phyloP scores from a whole-genome alignment of 2,113 vertebrate species.

The Pithys albifrons region DNA sequence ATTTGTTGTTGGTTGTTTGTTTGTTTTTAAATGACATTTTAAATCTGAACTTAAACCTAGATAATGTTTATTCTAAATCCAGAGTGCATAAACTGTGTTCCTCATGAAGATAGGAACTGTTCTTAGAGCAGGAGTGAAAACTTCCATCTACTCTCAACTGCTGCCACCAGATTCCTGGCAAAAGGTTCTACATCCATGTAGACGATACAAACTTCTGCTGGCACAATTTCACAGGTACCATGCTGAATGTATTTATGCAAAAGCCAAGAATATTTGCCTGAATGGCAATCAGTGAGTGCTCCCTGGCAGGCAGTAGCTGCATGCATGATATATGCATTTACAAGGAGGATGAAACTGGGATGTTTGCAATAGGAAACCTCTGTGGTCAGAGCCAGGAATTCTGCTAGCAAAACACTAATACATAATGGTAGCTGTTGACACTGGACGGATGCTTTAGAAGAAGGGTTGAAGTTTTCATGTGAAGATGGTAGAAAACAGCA shows the following conservation, averaged over 20 bases:
- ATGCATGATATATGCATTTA: slow-evolving; percentile 20
- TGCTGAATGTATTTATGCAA: not conserved
- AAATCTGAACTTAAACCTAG: not conserved
- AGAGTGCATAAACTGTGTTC: not conserved
- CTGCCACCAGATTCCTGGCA: not conserved
- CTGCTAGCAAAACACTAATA: not conserved
- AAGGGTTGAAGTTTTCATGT: not conserved
- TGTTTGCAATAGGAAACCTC: slow-evolving; percentile 15
- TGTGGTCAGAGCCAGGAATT: not conserved
- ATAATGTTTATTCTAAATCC: not conserved
- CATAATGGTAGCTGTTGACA: not conserved
- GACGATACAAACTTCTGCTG: not conserved
- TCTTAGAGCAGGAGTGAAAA: not conserved
- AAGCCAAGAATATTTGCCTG: not conserved
- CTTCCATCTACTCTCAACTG: not conserved
- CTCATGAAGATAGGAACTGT: not conserved
- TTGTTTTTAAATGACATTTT: not conserved
- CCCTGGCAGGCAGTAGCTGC: not conserved
- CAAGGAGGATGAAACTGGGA: not conserved
- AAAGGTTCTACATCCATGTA: not conserved
- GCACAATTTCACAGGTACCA: not conserved
- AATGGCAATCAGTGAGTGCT: not conserved
- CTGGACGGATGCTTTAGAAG: not conserved
- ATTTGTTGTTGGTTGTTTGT: not conserved
- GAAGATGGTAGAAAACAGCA: not conserved